Evolutionary conservation across 1,140 invertebrate species (phyloP).

Genomic region (Melanaphis sacchari): DNA sequence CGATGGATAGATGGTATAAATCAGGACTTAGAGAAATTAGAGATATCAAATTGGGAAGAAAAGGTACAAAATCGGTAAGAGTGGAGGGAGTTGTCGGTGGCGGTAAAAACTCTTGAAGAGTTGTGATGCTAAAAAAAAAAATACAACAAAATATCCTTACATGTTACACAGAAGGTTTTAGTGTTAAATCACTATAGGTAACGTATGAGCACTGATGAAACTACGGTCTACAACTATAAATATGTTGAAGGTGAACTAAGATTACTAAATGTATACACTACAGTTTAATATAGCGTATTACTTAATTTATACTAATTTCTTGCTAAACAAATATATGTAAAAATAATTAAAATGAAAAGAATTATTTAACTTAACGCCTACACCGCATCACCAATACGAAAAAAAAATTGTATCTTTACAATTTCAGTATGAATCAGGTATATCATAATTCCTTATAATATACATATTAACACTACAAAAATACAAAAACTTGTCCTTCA

Average conservation of each 20-base stretch:
- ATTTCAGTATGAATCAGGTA: not conserved
- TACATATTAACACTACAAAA: not conserved
- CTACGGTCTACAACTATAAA: not conserved
- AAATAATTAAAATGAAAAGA: not conserved
- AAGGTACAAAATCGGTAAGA: too few species aligned
- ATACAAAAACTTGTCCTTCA: not conserved
- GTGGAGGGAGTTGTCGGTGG: too few species aligned
- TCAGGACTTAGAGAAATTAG: too few species aligned
- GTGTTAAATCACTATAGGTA: too few species aligned
- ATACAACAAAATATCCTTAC: too few species aligned
- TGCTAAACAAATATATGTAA: not conserved
- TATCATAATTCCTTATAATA: not conserved
- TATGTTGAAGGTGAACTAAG: not conserved
- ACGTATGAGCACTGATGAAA: not conserved
- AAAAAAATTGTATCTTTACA: not conserved
- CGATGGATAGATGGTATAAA: too few species aligned
- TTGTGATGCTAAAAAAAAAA: too few species aligned
- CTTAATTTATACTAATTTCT: not conserved
- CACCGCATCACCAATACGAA: not conserved
- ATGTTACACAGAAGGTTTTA: too few species aligned
- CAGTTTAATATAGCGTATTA: not conserved
- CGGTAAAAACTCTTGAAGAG: too few species aligned
- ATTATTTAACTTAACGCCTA: not conserved
- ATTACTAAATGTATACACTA: not conserved
- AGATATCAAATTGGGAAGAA: too few species aligned